Percentiles rank a stretch among this genome's conserved stretches.
These are phyloP conservation scores for Rallus limicola DNA, from an alignment of 2,113 vertebrate genomes.

Conservation along the genomic window DNA sequence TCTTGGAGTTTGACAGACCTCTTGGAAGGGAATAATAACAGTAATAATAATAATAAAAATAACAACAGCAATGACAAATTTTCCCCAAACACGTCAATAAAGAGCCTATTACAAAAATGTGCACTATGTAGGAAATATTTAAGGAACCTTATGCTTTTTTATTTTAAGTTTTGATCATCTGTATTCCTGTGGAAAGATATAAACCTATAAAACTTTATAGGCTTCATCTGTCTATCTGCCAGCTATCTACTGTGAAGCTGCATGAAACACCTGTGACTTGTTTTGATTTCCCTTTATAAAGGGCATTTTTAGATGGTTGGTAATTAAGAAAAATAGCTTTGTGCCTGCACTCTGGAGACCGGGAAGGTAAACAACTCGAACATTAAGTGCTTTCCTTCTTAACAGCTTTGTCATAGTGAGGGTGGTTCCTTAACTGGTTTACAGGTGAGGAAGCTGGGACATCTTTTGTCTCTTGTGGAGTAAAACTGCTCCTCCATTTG, in stretches of 20 bases:
- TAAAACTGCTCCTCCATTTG: background rate
- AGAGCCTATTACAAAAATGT: background rate
- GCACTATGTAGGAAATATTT: background rate
- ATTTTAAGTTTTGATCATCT: background rate
- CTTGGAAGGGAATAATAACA: background rate
- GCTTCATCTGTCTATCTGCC: background rate
- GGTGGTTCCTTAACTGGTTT: background rate
- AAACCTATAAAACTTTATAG: background rate
- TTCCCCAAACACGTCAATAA: background rate
- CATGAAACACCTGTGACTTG: background rate
- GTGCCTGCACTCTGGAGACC: background rate
- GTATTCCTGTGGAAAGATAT: background rate
- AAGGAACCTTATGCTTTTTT: background rate
- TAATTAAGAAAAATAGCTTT: background rate
- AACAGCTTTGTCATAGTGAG: background rate
- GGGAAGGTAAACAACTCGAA: background rate
- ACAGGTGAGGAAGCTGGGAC: background rate
- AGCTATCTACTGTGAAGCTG: background rate
- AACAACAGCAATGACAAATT: no score
- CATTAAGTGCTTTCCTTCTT: background rate
- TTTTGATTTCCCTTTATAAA: background rate
- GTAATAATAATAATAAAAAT: no score
- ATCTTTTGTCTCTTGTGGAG: background rate
- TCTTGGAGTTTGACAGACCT: background rate
- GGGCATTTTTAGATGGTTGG: background rate